phyloP scores from a whole-genome alignment of 2,888 invertebrate genomes.

The Tiphia femorata region DNA sequence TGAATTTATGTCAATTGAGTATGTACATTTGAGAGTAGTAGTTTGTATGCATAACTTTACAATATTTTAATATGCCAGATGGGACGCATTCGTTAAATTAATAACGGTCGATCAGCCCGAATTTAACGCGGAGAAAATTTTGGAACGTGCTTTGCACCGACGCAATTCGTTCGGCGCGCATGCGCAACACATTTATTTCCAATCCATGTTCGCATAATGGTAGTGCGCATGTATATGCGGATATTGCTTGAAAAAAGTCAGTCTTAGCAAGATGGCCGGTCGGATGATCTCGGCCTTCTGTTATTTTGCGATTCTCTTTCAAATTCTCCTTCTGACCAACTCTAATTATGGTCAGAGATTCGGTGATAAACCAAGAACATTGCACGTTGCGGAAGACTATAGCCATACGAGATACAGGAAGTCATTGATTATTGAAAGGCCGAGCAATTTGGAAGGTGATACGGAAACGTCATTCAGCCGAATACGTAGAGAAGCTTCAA shows the following conservation, averaged over 20 bases:
- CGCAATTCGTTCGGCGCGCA: too few relatives aligned
- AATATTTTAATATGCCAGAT: too few relatives aligned
- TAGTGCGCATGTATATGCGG: neutral
- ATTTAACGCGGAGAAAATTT: too few relatives aligned
- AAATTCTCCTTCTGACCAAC: constrained; percentile 51
- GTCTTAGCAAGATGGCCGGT: constrained; percentile 67
- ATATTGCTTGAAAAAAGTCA: constrained; percentile 52
- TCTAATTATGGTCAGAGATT: constrained; percentile 51
- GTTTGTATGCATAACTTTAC: too few relatives aligned
- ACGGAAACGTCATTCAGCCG: constrained; percentile 54
- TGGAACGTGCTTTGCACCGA: too few relatives aligned
- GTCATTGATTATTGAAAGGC: constrained; percentile 47
- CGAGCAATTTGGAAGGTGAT: constrained; percentile 25
- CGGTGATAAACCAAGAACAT: constrained; percentile 49
- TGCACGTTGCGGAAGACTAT: constrained; percentile 44
- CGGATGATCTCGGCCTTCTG: constrained; percentile 57
- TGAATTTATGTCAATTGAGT: too few relatives aligned
- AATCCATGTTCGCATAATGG: neutral
- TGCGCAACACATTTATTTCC: too few relatives aligned
- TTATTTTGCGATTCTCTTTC: constrained; percentile 52
- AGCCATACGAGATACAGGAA: constrained; percentile 24
- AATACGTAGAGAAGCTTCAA: constrained; percentile 48
- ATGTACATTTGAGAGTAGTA: too few relatives aligned
- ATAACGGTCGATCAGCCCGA: too few relatives aligned
- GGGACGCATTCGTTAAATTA: too few relatives aligned